Evolutionary conservation across 2,888 invertebrate species (phyloP).

Genomic region (Tetranychus truncatus): DNA sequence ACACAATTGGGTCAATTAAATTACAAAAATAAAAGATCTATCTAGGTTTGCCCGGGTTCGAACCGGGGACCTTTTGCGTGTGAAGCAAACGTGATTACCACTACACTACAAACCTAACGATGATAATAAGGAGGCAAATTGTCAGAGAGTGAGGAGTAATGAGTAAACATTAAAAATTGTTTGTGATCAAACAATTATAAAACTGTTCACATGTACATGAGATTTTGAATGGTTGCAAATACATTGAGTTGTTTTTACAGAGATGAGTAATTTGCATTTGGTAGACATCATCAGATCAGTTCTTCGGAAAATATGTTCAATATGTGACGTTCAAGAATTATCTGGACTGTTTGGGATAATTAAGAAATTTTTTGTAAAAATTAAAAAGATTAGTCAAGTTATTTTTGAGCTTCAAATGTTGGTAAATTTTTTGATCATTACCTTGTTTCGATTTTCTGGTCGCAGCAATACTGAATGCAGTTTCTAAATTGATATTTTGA

Average conservation of each 20-base stretch:
- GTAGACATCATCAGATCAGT: not conserved
- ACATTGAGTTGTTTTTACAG: too few species aligned
- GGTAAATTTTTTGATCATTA: not conserved
- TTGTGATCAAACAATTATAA: conserved; percentile 4
- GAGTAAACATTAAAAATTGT: not conserved
- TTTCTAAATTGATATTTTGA: conserved; percentile 60
- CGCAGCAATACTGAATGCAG: conserved; percentile 62
- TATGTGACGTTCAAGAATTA: conserved; percentile 16
- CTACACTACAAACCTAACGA: conserved; percentile 15
- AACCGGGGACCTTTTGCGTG: conserved; percentile 22
- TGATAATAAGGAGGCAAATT: not conserved
- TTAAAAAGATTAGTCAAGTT: not conserved
- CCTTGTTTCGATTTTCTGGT: conserved; percentile 40
- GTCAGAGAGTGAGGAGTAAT: too few species aligned
- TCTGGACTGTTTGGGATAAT: conserved; percentile 14
- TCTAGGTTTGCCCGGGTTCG: conserved; percentile 17
- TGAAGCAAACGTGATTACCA: conserved; percentile 21
- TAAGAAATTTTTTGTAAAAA: not conserved
- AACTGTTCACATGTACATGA: not conserved
- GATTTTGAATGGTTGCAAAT: not conserved
- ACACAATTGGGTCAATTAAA: not conserved
- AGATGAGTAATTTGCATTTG: too few species aligned
- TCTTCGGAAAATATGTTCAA: conserved; percentile 8
- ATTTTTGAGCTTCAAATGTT: not conserved
- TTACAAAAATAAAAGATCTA: not conserved